Evolutionary conservation across 2,113 vertebrate species (phyloP), one percentile per base, ranked within the genome.

Genomic region (Cryptoleucopteryx plumbea): DNA sequence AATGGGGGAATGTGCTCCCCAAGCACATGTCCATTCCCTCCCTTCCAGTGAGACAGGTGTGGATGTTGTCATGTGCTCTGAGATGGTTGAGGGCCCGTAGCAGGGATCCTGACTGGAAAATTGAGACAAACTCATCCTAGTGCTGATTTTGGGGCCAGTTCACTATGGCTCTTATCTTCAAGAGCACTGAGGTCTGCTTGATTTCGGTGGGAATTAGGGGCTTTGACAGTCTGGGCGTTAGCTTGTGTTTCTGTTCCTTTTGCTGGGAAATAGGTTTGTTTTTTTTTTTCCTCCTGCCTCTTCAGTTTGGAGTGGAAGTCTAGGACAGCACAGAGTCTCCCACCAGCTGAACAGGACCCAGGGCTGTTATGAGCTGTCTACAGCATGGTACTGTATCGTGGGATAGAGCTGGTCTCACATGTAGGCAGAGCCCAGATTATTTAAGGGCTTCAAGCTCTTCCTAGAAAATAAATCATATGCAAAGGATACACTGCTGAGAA

Each of bases 321-420:
- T 20, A 10, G 36, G 23, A 4, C 36, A 62, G 79, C 38, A 70
- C 8, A 63, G 68, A 20, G 48, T 29, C 3, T 21, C 3, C 29
- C 26, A 27, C 3, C 9, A 40, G 58, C 43, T 1, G 0, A 32
- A 45, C 5, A n/a, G 50, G 48, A 26, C 31, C 31, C 3, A 7
- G 26, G 72, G 19, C 67, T 63, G 10, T 40, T 71, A 43, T 26
- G n/a, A n/a, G 22, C 17, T 55, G 65, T 47, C 16, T 43, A 2
- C 0, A 9, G 61, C 31, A 36, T 0, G 0, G 9, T 68, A 13
- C 36, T 47, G 6, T 22, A 5, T 22, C 0, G 0, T 36, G 48
- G 56, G 36, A 27, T 14, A 75, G 79, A 67, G 82, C 82, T 66
- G 45, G 10, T 53, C 68, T 81, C 23, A 9, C 19, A 74, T 23